Percentiles rank a stretch among this genome's conserved stretches.
Conservation (phyloP, 2,888 invertebrate genomes). For the Orchestes rusci region DNA sequence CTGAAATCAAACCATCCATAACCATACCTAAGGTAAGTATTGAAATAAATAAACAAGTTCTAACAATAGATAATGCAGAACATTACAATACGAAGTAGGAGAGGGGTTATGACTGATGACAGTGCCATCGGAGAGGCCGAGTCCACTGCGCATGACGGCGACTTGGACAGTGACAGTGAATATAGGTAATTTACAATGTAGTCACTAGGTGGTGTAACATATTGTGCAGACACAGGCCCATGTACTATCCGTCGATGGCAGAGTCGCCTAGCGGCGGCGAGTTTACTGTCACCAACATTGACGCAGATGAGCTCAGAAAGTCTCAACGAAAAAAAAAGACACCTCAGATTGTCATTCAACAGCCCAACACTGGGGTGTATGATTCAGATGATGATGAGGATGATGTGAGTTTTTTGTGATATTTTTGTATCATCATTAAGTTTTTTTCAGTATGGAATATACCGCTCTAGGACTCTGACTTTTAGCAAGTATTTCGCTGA, state of each 20-base stretch:
- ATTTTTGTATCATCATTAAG: too few relatives aligned
- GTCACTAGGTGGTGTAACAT: neutral
- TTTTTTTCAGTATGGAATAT: too few relatives aligned
- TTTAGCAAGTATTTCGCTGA: too few relatives aligned
- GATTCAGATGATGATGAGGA: conserved; percentile 66
- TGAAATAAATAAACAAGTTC: conserved; percentile 2
- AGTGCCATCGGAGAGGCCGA: conserved; percentile 37
- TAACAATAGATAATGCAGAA: conserved; percentile 11
- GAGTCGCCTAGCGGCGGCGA: conserved; percentile 50
- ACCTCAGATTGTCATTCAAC: conserved; percentile 31
- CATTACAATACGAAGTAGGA: conserved; percentile 27
- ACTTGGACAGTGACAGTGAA: conserved; percentile 79
- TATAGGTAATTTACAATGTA: conserved; percentile 36
- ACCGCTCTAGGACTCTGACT: too few relatives aligned
- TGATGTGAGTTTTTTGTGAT: conserved; percentile 41
- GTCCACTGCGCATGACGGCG: conserved; percentile 78
- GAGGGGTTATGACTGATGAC: conserved; percentile 44
- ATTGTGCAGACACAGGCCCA: conserved; percentile 13
- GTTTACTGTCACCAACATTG: conserved; percentile 83
- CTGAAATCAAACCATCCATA: conserved; percentile 50
- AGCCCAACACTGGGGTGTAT: conserved; percentile 40
- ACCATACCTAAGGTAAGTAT: too few relatives aligned
- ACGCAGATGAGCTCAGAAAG: conserved; percentile 73
- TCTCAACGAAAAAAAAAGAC: conserved; percentile 62
- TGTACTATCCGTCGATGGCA: conserved; percentile 23